Evolutionary conservation across 2,113 vertebrate species (phyloP).

Genomic region (Xerus inauris): DNA sequence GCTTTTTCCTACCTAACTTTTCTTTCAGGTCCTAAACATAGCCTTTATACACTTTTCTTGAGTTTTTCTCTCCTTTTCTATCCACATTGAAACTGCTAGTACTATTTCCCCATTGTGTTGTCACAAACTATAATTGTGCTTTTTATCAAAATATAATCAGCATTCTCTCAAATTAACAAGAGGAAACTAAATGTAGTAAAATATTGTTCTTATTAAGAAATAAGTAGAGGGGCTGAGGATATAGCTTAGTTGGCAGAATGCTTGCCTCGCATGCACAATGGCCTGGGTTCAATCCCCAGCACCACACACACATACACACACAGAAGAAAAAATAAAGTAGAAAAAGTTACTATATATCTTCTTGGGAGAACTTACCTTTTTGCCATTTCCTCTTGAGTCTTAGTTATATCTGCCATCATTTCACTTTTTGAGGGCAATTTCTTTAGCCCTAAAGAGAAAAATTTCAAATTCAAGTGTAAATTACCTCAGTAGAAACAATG

Average conservation of each 20-base stretch:
- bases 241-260: too few species aligned
- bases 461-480: conserved; percentile 18
- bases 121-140: neutral
- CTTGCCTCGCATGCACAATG: too few species aligned
- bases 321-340: too few species aligned
- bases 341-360: neutral
- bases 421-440: conserved; percentile 52
- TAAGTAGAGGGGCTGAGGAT: too few species aligned
- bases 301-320: too few species aligned
- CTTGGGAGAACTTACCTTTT: conserved; percentile 72
- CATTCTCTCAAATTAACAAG: neutral
- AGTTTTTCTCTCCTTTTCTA: neutral
- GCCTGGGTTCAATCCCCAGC: too few species aligned
- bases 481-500: neutral
- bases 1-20: neutral
- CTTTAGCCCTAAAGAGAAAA: conserved; percentile 77
- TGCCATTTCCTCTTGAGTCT: conserved; percentile 58
- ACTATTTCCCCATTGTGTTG: neutral
- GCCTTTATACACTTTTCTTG: neutral
- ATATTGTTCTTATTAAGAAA: neutral
- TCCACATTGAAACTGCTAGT: neutral
- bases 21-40: neutral
- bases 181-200: neutral
- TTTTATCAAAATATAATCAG: neutral
- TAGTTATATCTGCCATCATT: conserved; percentile 78